Base-by-base conservation (phyloP, 2,113 vertebrate genomes). In the Istiophorus platypterus region DNA sequence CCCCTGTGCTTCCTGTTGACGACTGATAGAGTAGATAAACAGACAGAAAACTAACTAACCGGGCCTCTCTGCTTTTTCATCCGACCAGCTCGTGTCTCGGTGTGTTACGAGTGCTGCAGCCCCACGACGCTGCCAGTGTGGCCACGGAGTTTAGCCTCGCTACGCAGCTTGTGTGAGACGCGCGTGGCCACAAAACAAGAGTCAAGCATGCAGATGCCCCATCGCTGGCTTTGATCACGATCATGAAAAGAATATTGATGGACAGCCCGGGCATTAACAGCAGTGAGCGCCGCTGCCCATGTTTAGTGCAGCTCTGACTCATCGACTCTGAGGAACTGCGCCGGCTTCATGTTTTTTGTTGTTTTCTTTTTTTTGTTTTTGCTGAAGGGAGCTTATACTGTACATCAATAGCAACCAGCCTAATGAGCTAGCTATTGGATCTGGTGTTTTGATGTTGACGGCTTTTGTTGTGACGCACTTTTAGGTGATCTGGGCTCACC, bases 341-440 rank as follows among this genome's bases (percentile, higher is more conserved):
- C 49, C 66, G n/a, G 76, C 58, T 72, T 82, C 72, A 13, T 82
- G 63, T 83, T 83, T 83, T 83, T n/a, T n/a, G n/a, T n/a, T n/a
- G n/a, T n/a, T n/a, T n/a, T n/a, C n/a, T n/a, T n/a, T n/a, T n/a
- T n/a, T n/a, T n/a, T n/a, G n/a, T n/a, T 77, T 81, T 88, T 83
- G 87, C 85, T 85, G 85, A 81, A 63, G 71, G 81, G 67, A 80
- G 81, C 73, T 78, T 76, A 74, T 71, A 34, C 31, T 34, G 31
- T 34, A 87, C 85, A 87, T 90, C 82, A 87, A 69, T 85, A 81
- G 72, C 82, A 76, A 61, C 51, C 83, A 26, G 65, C 71, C 80
- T 93, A 92, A 94, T 92, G 91, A 92, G 89, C 71, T 52, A 72
- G 63, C 81, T 87, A 82, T 86, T 85, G 91, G 78, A 92, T 92